Conservation (phyloP, 2,113 vertebrate genomes). For the Thomomys bottae region DNA sequence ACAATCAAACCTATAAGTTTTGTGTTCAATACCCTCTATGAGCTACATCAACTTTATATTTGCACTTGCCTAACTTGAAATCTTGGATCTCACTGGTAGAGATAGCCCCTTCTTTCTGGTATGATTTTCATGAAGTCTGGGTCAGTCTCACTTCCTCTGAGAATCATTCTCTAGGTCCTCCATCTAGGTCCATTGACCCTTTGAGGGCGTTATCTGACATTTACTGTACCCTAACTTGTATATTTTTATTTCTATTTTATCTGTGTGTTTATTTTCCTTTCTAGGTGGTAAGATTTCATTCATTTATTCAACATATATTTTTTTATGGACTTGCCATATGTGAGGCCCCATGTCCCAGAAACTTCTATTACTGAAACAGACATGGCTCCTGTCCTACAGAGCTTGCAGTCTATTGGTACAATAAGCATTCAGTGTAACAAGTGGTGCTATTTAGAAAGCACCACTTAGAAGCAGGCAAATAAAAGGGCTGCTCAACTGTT, state of each 20-base stretch:
- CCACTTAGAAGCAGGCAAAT: neutral
- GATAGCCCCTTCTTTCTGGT: neutral
- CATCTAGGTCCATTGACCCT: neutral
- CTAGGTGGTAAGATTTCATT: conserved; percentile 12
- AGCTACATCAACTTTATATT: neutral
- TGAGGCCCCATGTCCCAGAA: neutral
- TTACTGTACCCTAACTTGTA: neutral
- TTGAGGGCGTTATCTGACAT: neutral
- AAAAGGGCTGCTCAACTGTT: neutral
- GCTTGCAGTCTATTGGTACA: neutral
- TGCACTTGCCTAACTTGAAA: neutral
- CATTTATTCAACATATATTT: conserved; percentile 33
- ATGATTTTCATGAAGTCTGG: neutral
- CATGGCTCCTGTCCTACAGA: neutral
- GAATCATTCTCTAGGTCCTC: neutral
- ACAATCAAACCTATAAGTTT: neutral
- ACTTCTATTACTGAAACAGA: neutral
- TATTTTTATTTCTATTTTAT: neutral
- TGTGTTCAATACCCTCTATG: neutral
- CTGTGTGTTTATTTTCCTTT: conserved; percentile 28
- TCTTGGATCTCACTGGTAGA: neutral
- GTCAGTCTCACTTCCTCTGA: neutral
- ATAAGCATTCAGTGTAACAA: neutral
- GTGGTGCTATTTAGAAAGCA: neutral
- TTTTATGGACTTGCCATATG: neutral